Evolutionary conservation across 2,797 vertebrate genomes (phyloP).

Genomic region (Nasua narica): DNA sequence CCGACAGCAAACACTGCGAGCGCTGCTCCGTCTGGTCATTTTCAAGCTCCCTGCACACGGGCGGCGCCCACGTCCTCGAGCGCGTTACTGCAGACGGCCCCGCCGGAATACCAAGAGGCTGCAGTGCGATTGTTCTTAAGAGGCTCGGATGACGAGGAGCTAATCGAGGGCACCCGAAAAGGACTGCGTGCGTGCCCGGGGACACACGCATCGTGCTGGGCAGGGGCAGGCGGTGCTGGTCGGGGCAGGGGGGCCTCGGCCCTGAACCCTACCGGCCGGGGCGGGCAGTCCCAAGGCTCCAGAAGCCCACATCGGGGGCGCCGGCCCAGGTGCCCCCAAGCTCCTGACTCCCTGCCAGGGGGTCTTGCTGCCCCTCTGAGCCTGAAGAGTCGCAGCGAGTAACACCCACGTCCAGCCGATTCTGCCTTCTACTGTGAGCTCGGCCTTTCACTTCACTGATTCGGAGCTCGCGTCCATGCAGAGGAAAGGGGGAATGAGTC

Average conservation of each 20-base stretch:
- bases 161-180: slow-evolving; percentile 24
- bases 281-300: accelerated
- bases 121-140: not conserved
- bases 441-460: accelerated
- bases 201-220: accelerated
- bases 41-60: slow-evolving; percentile 78
- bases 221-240: no score
- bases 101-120: slow-evolving; percentile 74
- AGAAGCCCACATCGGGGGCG: accelerated
- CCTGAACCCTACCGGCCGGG: accelerated
- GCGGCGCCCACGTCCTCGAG: slow-evolving; percentile 66
- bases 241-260: not conserved
- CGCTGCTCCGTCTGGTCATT: slow-evolving; percentile 76
- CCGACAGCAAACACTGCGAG: slow-evolving; percentile 67
- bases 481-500: accelerated
- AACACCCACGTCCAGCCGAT: accelerated
- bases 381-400: no score
- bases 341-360: accelerated
- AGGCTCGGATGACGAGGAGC: not conserved
- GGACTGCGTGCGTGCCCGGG: not conserved
- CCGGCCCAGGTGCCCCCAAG: not conserved
- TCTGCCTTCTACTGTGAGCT: accelerated
- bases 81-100: slow-evolving; percentile 63
- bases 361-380: accelerated
- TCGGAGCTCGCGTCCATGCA: accelerated